These are phyloP conservation scores for Zaprionus nigranus DNA, from an alignment of 1,140 invertebrate species.

Conservation along the genomic window DNA sequence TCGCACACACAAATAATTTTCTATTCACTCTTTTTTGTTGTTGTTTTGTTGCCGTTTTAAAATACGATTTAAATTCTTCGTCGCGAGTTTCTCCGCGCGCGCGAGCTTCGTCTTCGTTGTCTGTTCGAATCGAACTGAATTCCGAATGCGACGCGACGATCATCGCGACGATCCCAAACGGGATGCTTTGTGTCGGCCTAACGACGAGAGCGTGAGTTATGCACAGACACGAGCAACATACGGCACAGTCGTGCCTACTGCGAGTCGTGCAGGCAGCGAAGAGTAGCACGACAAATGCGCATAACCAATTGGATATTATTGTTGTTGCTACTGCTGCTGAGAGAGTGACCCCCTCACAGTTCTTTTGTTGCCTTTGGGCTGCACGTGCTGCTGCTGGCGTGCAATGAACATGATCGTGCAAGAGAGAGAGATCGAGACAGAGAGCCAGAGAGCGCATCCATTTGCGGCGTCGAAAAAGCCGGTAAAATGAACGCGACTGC, in stretches of 20 bases:
- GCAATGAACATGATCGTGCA: neutral
- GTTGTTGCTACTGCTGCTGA: neutral
- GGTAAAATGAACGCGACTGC: conserved; percentile 60
- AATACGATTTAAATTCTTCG: neutral
- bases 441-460: conserved; percentile 5
- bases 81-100: conserved; percentile 13
- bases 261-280: neutral
- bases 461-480: conserved; percentile 51
- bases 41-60: neutral
- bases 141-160: conserved; percentile 16
- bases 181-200: conserved; percentile 24
- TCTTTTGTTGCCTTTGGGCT: conserved; percentile 27
- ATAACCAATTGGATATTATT: conserved; percentile 9
- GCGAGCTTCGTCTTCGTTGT: conserved; percentile 33
- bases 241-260: neutral
- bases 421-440: conserved; percentile 14
- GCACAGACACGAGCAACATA: neutral
- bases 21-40: conserved; percentile 12
- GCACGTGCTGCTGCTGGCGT: conserved; percentile 48
- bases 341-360: conserved; percentile 40
- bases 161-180: conserved; percentile 47
- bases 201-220: conserved; percentile 20
- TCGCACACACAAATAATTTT: neutral
- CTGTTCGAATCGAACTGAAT: conserved; percentile 59
- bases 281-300: conserved; percentile 19